Evolutionary conservation across 2,888 invertebrate genomes (phyloP), one percentile per base, ranked within the genome.

Genomic region (Rhaphigaster nebulosa): DNA sequence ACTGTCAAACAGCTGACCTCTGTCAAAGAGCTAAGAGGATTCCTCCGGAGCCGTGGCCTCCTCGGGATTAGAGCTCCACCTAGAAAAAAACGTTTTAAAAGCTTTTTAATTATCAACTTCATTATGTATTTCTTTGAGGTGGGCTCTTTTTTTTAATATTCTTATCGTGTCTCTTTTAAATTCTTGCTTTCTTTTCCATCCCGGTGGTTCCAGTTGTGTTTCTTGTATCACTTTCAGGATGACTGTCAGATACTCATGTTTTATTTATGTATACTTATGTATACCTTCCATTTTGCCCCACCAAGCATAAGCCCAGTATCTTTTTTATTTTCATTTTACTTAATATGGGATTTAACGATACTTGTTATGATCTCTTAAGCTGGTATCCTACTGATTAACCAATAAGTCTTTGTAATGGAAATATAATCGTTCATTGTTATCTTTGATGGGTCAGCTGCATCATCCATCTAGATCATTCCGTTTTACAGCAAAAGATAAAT

Each of bases 51-150:
- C n/a, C n/a, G n/a, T n/a, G n/a, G n/a, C n/a, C n/a, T n/a, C n/a
- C 34, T 38, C 76, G 23, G 84, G 84, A 84, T 84, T 84, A 84
- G 84, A n/a, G 45, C 15, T 2, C 45, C 84, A 26, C n/a, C 13
- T 0, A n/a, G n/a, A 45, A n/a, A 56, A 60, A 88, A 88, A 88
- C 38, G 65, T 41, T 88, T 60, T 88, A 60, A 88, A 88, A 88
- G 88, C 56, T 88, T 88, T 88, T 88, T 88, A 88, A 88, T 88
- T 88, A 88, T 65, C 88, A 56, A 60, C 65, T 88, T 88, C 65
- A 60, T 88, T 65, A 88, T 88, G 54, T 60, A 88, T 65, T 88
- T 88, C 65, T 88, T 41, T 88, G 29, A 60, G 54, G 34, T 60
- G 29, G 10, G 29, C 65, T 41, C 29, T 88, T 87, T 54, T 87